Evolutionary conservation across 2,888 invertebrate species (phyloP).

Genomic region (Zonitis immaculata): DNA sequence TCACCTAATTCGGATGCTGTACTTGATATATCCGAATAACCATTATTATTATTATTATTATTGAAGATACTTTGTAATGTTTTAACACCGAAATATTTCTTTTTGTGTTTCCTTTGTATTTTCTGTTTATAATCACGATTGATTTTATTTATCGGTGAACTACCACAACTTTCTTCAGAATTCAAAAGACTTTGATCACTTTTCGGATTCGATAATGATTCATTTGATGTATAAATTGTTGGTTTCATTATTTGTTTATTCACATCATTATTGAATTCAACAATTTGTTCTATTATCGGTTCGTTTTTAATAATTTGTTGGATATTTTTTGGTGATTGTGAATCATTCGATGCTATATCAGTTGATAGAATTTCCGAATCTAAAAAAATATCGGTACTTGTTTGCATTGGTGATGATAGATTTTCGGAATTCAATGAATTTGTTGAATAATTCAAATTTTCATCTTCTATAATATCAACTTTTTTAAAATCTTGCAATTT

Average conservation of each 20-base stretch:
- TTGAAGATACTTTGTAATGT: slow-evolving; percentile 48
- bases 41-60: slow-evolving; percentile 45
- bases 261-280: slow-evolving; percentile 5
- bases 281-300: slow-evolving; percentile 15
- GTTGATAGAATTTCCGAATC: slow-evolving; percentile 48
- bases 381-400: slow-evolving; percentile 49
- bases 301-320: slow-evolving; percentile 22
- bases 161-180: slow-evolving; percentile 47
- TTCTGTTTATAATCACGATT: slow-evolving; percentile 45
- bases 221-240: slow-evolving; percentile 37
- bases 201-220: slow-evolving; percentile 45
- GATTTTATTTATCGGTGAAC: slow-evolving; percentile 55
- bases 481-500: slow-evolving; percentile 39
- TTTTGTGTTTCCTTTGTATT: slow-evolving; percentile 48
- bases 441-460: slow-evolving; percentile 46
- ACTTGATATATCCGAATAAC: slow-evolving; percentile 48
- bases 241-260: slow-evolving; percentile 9
- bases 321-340: slow-evolving; percentile 47
- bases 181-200: slow-evolving; percentile 48
- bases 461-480: slow-evolving; percentile 32
- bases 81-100: slow-evolving; percentile 53
- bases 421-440: slow-evolving; percentile 49
- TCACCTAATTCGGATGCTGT: slow-evolving; percentile 45
- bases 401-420: slow-evolving; percentile 51
- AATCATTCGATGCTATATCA: slow-evolving; percentile 47